Base-by-base conservation (phyloP, 2,888 invertebrate species). In the Cephonodes hylas region DNA sequence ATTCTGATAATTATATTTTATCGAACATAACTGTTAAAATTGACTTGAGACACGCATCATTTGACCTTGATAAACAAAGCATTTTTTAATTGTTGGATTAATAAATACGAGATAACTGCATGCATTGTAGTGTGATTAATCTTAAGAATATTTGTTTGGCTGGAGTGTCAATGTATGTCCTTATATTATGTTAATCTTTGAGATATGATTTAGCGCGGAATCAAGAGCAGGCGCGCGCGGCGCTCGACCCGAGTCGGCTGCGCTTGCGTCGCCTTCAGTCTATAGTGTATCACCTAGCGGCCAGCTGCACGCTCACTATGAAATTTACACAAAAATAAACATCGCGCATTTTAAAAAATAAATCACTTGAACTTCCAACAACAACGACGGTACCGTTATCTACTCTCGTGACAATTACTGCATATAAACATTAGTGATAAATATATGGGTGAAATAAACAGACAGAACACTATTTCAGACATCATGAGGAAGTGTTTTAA, bases 401-500 rank as follows among this genome's bases (percentile, higher is more conserved):
- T 56, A 31, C 18, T 31, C 18, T 57, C 45, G 61, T 46, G 46
- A 42, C 48, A 27, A 25, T 25, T 27, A 42, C 63, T n/a, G n/a
- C n/a, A 64, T 63, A 62, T 45, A 67, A 57, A 42, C 63, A 25
- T 59, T 62, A 71, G 66, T 74, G 72, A 66, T 64, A 68, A 59
- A 78, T 80, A 74, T 76, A 85, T 89, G 88, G 88, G 84, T 71
- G 86, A 87, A 72, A 70, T 80, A 71, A 84, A 80, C 65, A 86
- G 79, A 80, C 72, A 76, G 60, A 81, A 79, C 61, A 76, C 80
- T 46, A 76, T 89, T 70, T 77, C 88, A 60, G 81, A 85, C 80
- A 87, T 83, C 68, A 89, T 92, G 90, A 80, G 90, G 82, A 91
- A 90, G 85, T 91, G 88, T 74, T 91, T 92, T 80, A 92, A 92